These are phyloP conservation scores for Heterohyrax brucei DNA, from an alignment of 2,797 vertebrate genomes.

Conservation along the genomic window DNA sequence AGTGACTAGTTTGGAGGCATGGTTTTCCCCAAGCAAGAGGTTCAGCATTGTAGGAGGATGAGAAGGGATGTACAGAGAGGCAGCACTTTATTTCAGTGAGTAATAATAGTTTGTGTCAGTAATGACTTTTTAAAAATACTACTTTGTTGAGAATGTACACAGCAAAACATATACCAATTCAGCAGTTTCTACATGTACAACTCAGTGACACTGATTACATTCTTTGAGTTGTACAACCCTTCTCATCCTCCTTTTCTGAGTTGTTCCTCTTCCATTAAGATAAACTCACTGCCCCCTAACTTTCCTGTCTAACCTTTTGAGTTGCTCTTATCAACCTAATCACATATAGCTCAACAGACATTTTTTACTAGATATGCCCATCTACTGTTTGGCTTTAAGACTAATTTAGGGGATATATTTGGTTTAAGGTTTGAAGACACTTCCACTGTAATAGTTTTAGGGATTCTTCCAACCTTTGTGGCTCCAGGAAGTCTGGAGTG, in stretches of 20 bases:
- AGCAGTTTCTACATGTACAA: not conserved
- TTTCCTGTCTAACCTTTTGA: too few relatives aligned
- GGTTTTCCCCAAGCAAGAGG: not conserved
- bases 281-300: too few relatives aligned
- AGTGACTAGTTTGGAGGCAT: not conserved
- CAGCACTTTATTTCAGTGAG: not conserved
- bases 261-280: too few relatives aligned
- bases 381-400: not conserved
- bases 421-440: not conserved
- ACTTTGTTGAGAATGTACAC: not conserved
- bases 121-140: not conserved
- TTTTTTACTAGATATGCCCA: too few relatives aligned
- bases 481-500: not conserved
- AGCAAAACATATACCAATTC: not conserved
- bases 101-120: not conserved
- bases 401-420: not conserved
- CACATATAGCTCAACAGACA: too few relatives aligned
- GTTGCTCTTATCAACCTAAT: not conserved
- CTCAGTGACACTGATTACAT: not conserved
- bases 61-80: not conserved
- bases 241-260: too few relatives aligned
- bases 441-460: not conserved
- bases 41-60: not conserved
- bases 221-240: not conserved
- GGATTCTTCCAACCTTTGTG: not conserved